These are phyloP conservation scores for Heliconius melpomene DNA, from an alignment of 1,140 invertebrate genomes.

Conservation along the genomic window DNA sequence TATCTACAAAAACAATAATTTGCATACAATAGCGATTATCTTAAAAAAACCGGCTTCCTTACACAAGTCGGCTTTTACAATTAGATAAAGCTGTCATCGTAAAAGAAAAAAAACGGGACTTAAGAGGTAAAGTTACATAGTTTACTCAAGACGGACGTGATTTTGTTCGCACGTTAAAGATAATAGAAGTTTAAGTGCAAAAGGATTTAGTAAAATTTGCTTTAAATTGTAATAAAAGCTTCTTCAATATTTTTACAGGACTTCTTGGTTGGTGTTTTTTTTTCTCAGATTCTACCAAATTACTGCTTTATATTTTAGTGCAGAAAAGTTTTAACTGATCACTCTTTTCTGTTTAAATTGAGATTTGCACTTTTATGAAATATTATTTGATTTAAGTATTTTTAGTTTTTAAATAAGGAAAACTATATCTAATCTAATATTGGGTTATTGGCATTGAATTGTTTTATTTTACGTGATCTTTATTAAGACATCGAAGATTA, in stretches of 20 bases:
- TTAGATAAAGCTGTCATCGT: not conserved
- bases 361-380: too few species aligned
- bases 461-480: not conserved
- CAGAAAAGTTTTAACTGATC: too few species aligned
- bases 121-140: not conserved
- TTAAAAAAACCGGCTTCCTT: not conserved
- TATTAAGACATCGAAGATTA: not conserved
- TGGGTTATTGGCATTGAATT: not conserved
- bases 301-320: not conserved
- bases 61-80: not conserved
- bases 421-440: not conserved
- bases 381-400: too few species aligned
- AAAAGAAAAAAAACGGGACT: not conserved
- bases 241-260: not conserved
- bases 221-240: not conserved
- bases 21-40: not conserved
- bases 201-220: not conserved
- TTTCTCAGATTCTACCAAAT: not conserved
- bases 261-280: not conserved
- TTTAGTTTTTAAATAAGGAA: too few species aligned
- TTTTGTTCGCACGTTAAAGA: constrained; percentile 8
- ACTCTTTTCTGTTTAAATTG: too few species aligned
- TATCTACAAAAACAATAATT: not conserved
- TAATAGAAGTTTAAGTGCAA: not conserved
- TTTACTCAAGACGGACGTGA: not conserved